Base-by-base conservation (phyloP, 2,888 invertebrate species). In the Dermolepida albohirtum region DNA sequence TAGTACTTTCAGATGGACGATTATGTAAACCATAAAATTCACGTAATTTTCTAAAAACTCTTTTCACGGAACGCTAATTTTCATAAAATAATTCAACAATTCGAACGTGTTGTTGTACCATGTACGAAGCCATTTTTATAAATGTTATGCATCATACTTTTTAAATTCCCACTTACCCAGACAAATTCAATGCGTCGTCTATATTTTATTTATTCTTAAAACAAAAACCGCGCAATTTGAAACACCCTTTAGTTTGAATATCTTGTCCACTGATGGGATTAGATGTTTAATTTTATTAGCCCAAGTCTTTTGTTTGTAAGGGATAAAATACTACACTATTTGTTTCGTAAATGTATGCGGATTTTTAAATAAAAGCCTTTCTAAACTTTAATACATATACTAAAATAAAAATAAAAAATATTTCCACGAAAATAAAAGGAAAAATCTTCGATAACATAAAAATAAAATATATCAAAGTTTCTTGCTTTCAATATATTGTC, bases 171-270 rank as follows among this genome's bases (percentile, higher is more conserved):
- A 51, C 0, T 12, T 51, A 51, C 11, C 14, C 14, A 11, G n/a
- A 43, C 43, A n/a, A 43, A 43, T 43, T 43, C 43, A 43, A n/a
- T 43, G n/a, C 11, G 43, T n/a, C 43, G 14, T 11, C 43, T 43
- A 43, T 11, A 43, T 43, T 43, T 43, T 6, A 43, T 43, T 43
- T 43, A 43, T 43, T 43, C 1, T 43, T 43, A 11, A 43, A 11
- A 43, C 1, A 22, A 11, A 43, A 43, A 2, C 11, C 43, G 43
- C 43, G 6, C 43, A 43, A 43, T 10, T 43, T 43, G 43, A 43
- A 43, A 43, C 1, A 10, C 7, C 41, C 41, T 4, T 41, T 41
- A 41, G 10, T n/a, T n/a, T n/a, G n/a, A n/a, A n/a, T n/a, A n/a
- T n/a, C n/a, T n/a, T n/a, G n/a, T n/a, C n/a, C n/a, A n/a, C n/a